Base-by-base conservation (phyloP, 2,888 invertebrate species). In the Rugalucina vietnamica region DNA sequence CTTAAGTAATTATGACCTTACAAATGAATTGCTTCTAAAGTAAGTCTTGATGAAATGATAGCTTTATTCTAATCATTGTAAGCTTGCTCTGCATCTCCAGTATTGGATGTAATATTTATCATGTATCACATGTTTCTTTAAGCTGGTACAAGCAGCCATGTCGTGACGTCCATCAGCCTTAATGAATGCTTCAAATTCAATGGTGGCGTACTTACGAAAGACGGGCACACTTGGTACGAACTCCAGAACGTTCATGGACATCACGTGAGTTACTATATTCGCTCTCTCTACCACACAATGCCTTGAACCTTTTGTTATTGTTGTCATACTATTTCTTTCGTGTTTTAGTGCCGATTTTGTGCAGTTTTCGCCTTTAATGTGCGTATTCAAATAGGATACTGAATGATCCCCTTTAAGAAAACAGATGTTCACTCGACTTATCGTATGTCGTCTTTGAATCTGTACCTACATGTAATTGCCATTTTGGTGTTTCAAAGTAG, bases 141-240 rank as follows among this genome's bases (percentile, higher is more conserved):
- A 87, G 87, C 85, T 29, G 85, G 87, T 5, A 37, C 76, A n/a
- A 71, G 50, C 32, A 39, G 73, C 36, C 78, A 82, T 71, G 79
- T 85, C 50, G 37, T 85, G 10, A 73, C 83, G 0, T 71, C 81
- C 0, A 70, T 74, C 0, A 71, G 60, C 32, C 5, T 3, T 2
- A 81, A 83, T 0, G 76, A 82, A 24, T 87, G 87, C 75, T 85
- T 65, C 74, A 85, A 27, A 29, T 87, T 87, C 50, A 85, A 87
- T 79, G 87, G 87, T 27, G 87, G 87, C n/a, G 74, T 81, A 37
- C 75, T 54, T 1, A 83, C 87, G 1, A 75, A 65, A 8, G 87
- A 85, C 70, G 83, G 83, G 1, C 76, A 87, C 74, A 85, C 76
- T 0, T 87, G 85, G 85, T 87, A 85, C 32, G 85, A 87, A 32